A percentile compares a stretch with the other conserved stretches of the same genome.
Conservation (phyloP, 2,888 invertebrate genomes). For the Cancer borealis region DNA sequence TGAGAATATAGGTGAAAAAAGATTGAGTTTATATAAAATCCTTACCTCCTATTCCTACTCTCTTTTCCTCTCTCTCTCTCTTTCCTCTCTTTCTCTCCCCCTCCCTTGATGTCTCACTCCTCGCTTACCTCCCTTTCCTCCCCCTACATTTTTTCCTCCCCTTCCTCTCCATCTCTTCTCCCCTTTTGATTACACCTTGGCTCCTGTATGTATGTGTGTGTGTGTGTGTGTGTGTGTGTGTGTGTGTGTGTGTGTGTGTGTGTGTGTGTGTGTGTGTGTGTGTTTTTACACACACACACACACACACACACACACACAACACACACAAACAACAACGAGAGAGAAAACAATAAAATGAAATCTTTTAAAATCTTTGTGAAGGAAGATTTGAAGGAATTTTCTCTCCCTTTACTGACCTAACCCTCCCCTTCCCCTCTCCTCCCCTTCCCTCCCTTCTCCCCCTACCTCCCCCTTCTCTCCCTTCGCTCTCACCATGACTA, state of each 20-base stretch:
- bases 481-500: slow-evolving; percentile 29
- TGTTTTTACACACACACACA: neutral
- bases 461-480: neutral
- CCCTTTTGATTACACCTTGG: slow-evolving; percentile 12
- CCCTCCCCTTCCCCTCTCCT: neutral
- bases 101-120: neutral
- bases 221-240: slow-evolving; percentile 25
- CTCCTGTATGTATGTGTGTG: slow-evolving; percentile 22
- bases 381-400: neutral
- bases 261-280: neutral
- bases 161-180: neutral
- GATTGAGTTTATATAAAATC: neutral
- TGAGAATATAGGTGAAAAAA: neutral
- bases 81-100: neutral
- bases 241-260: neutral
- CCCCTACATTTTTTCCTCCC: neutral
- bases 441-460: neutral
- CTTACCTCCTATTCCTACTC: neutral
- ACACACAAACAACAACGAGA: neutral
- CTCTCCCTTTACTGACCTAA: neutral
- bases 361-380: neutral
- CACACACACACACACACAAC: slow-evolving; percentile 11
- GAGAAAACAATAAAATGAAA: neutral
- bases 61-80: neutral
- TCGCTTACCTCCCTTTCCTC: neutral